Percentiles rank a stretch among this genome's conserved stretches.
These are phyloP conservation scores for Eueremaeus valkanovi DNA, from an alignment of 2,888 invertebrate species.

Conservation along the genomic window DNA sequence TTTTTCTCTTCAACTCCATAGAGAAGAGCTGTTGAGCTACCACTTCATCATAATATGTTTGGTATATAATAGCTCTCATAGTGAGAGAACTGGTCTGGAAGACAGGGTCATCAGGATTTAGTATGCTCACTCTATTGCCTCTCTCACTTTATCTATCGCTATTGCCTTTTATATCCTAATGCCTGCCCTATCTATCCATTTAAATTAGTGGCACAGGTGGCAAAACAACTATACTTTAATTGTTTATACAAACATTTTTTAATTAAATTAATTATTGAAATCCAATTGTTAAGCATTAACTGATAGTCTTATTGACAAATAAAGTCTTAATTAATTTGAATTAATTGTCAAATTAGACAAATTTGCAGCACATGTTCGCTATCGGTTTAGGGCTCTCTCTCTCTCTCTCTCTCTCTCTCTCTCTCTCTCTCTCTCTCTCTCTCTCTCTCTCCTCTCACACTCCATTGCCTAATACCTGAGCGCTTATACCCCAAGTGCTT, in stretches of 20 bases:
- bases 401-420: too few species aligned
- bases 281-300: slow-evolving; percentile 5
- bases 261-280: not conserved
- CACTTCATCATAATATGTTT: slow-evolving; percentile 10
- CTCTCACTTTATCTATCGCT: not conserved
- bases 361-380: slow-evolving; percentile 25
- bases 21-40: slow-evolving; percentile 12
- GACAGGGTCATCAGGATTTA: slow-evolving; percentile 31
- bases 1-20: not conserved
- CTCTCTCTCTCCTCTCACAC: not conserved
- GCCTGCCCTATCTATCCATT: not conserved
- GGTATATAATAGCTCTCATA: not conserved
- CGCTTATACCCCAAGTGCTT: slow-evolving; percentile 12
- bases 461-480: slow-evolving; percentile 9
- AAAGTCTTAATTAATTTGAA: not conserved
- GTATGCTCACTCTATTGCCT: not conserved
- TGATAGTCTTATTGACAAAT: not conserved
- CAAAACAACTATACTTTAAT: slow-evolving; percentile 25
- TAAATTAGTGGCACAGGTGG: slow-evolving; percentile 31
- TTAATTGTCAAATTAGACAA: slow-evolving; percentile 14
- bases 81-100: slow-evolving; percentile 9
- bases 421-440: too few species aligned
- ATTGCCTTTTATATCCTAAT: not conserved
- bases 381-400: not conserved
- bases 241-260: slow-evolving; percentile 19